Percentiles rank a stretch among this genome's conserved stretches.
Conservation (phyloP, 92 coral and sea anemone genomes). For the Isaurus tuberculatus region DNA sequence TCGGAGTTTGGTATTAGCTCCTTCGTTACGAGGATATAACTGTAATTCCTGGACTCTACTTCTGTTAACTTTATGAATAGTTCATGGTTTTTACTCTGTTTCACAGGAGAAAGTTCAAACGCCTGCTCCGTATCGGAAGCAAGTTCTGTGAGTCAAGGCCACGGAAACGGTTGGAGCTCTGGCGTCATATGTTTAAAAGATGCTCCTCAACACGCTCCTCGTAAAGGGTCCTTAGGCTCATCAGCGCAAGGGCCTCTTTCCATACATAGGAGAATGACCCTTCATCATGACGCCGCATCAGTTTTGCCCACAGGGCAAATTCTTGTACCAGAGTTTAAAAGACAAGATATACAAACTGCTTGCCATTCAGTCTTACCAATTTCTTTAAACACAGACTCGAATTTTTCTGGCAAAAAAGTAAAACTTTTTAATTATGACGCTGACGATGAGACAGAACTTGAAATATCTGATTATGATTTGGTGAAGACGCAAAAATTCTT, state of each 20-base stretch:
- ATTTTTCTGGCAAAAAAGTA: slow-evolving; percentile 28
- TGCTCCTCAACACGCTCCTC: not conserved
- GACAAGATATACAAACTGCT: not conserved
- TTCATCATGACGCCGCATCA: slow-evolving; percentile 63
- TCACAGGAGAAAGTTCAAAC: slow-evolving; percentile 1
- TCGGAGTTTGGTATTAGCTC: no score
- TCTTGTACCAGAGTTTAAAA: slow-evolving; percentile 28
- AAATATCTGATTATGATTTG: slow-evolving; percentile 69
- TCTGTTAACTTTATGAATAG: not conserved
- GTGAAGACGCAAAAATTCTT: slow-evolving; percentile 61
- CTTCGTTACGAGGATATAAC: no score
- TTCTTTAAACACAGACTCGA: not conserved
- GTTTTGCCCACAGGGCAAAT: slow-evolving; percentile 83
- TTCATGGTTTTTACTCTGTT: not conserved
- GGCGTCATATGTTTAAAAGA: slow-evolving; percentile 57
- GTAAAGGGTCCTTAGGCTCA: slow-evolving; percentile 2
- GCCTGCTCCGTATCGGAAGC: not conserved
- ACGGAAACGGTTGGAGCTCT: slow-evolving; percentile 89
- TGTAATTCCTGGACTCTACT: not conserved
- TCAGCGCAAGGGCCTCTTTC: slow-evolving; percentile 35
- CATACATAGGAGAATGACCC: slow-evolving; percentile 55
- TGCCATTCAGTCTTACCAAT: not conserved
- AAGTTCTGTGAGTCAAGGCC: slow-evolving; percentile 27
- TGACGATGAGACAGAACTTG: slow-evolving; percentile 73
- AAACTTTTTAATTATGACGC: slow-evolving; percentile 75